These are phyloP conservation scores for Drosophila kuntzei DNA, from an alignment of 2,888 invertebrate species.

Conservation along the genomic window DNA sequence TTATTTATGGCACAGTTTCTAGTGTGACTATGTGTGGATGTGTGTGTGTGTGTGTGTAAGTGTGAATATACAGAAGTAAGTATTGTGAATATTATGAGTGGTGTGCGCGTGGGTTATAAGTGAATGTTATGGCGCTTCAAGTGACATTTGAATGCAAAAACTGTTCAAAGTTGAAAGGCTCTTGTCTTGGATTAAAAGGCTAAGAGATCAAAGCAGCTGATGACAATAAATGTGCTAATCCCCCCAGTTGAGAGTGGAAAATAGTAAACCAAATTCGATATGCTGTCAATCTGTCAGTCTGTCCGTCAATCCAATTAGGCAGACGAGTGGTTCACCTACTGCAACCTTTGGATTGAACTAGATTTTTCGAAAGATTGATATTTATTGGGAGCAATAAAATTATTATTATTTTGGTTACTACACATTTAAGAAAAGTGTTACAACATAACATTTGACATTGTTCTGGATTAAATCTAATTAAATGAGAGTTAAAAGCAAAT, in stretches of 20 bases:
- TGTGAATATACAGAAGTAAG: conserved; percentile 24
- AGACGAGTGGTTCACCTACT: conserved; percentile 5
- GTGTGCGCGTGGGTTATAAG: conserved; percentile 51
- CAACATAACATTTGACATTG: too few relatives aligned
- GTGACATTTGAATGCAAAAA: conserved; percentile 47
- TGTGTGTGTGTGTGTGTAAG: conserved; percentile 14
- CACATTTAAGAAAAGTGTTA: too few relatives aligned
- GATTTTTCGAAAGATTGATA: neutral
- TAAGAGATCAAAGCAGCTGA: conserved; percentile 31
- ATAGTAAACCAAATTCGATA: conserved; percentile 6
- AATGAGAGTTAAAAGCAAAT: too few relatives aligned
- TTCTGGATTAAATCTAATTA: too few relatives aligned
- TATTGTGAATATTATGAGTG: conserved; percentile 20
- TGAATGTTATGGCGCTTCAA: conserved; percentile 57
- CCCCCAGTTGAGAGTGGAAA: neutral
- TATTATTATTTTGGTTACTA: too few relatives aligned
- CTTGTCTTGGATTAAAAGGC: conserved; percentile 42
- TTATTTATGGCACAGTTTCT: conserved; percentile 64
- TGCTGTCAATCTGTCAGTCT: conserved; percentile 26
- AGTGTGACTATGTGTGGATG: conserved; percentile 20
- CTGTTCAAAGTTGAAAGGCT: conserved; percentile 41
- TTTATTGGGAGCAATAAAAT: too few relatives aligned
- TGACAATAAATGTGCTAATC: conserved; percentile 46
- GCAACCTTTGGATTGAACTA: neutral
- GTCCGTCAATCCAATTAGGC: conserved; percentile 21